These are phyloP conservation scores for Oryctolagus cuniculus DNA, from an alignment of 2,113 vertebrate genomes.

Conservation along the genomic window mOryCun1.1 NC_091435.1:30192501-30193000, in stretches of 20 bases:
- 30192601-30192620: background rate
- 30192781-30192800: background rate
- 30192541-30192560: background rate
- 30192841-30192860: slow-evolving; percentile 6
- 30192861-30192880: background rate
- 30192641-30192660: background rate
- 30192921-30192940: background rate
- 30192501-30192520: background rate
- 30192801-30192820: background rate
- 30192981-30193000: background rate
- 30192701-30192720: slow-evolving; percentile 2
- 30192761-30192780: background rate
- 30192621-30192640: background rate
- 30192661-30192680: background rate
- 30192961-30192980: background rate
- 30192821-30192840: background rate
- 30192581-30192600: background rate
- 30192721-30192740: background rate
- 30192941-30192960: background rate
- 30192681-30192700: background rate
- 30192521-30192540: background rate
- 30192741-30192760: background rate
- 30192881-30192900: background rate
- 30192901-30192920: background rate
- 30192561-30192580: background rate